Conservation (phyloP, 1,140 invertebrate genomes). For the Diorhabda elongata region DNA sequence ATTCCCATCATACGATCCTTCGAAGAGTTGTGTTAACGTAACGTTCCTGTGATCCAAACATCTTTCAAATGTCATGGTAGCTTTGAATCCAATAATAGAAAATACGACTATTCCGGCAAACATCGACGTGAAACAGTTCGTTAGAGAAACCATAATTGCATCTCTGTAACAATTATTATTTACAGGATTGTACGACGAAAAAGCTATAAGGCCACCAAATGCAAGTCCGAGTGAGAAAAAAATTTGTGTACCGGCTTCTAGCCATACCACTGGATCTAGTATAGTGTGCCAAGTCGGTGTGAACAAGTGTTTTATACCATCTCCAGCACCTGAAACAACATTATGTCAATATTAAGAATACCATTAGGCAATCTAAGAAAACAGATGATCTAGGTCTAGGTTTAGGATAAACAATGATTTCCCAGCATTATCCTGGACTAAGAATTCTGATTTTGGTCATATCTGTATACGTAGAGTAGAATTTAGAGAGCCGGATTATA, state of each 20-base stretch:
- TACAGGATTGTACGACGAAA: conserved; percentile 93
- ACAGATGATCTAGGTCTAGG: background rate
- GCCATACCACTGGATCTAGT: conserved; percentile 85
- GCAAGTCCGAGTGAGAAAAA: conserved; percentile 95
- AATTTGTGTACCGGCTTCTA: conserved; percentile 93
- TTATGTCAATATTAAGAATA: background rate
- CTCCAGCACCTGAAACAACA: conserved; percentile 60
- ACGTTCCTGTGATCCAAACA: conserved; percentile 64
- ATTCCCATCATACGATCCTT: conserved; percentile 48
- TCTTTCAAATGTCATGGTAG: conserved; percentile 75
- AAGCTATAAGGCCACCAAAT: conserved; percentile 91
- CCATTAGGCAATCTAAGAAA: background rate
- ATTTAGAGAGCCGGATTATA: no score
- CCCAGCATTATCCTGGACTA: no score
- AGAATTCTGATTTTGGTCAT: no score
- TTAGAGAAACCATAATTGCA: conserved; percentile 88
- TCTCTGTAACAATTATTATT: conserved; percentile 95
- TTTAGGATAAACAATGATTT: no score
- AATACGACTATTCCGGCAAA: conserved; percentile 98
- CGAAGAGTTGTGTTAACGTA: conserved; percentile 55
- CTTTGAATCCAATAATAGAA: conserved; percentile 94
- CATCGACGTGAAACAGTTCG: conserved; percentile 94
- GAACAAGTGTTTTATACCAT: conserved; percentile 85
- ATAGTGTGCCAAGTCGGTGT: conserved; percentile 75
- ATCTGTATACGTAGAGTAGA: no score